These are phyloP conservation scores for Temnothorax unifasciatus DNA, from an alignment of 2,888 invertebrate genomes.

Conservation along the genomic window DNA sequence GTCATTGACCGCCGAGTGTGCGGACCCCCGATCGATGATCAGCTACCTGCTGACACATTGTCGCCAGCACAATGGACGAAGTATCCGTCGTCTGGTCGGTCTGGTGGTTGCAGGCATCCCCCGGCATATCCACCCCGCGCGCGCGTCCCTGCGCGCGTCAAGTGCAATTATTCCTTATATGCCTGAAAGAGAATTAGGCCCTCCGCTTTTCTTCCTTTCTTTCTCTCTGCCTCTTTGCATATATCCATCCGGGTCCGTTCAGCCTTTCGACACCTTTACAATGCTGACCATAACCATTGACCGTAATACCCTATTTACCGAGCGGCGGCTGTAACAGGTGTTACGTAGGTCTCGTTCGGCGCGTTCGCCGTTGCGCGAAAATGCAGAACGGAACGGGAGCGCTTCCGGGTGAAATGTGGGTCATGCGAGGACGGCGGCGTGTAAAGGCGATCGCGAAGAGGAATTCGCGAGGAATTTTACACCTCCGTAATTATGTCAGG, in stretches of 20 bases:
- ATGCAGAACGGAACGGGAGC: conserved; percentile 7
- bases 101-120: conserved; percentile 56
- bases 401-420: conserved; percentile 13
- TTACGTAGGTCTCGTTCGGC: not conserved
- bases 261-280: conserved; percentile 49
- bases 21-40: conserved; percentile 75
- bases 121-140: not conserved
- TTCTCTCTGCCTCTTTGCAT: conserved; percentile 32
- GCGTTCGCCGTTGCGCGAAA: conserved; percentile 8
- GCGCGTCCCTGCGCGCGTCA: conserved; percentile 59
- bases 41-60: conserved; percentile 79
- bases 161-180: conserved; percentile 74
- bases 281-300: conserved; percentile 62
- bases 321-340: conserved; percentile 25
- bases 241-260: conserved; percentile 57
- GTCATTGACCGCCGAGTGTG: conserved; percentile 70
- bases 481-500: not conserved
- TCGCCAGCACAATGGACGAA: conserved; percentile 71
- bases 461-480: not conserved
- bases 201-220: not conserved
- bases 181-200: conserved; percentile 58
- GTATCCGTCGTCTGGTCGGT: conserved; percentile 62
- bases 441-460: too few relatives aligned
- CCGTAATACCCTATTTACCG: conserved; percentile 64
- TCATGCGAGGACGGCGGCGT: not conserved